A percentile compares a stretch with the other conserved stretches of the same genome.
Evolutionary conservation across 2,888 invertebrate species (phyloP).

Genomic region (Thera obeliscata): DNA sequence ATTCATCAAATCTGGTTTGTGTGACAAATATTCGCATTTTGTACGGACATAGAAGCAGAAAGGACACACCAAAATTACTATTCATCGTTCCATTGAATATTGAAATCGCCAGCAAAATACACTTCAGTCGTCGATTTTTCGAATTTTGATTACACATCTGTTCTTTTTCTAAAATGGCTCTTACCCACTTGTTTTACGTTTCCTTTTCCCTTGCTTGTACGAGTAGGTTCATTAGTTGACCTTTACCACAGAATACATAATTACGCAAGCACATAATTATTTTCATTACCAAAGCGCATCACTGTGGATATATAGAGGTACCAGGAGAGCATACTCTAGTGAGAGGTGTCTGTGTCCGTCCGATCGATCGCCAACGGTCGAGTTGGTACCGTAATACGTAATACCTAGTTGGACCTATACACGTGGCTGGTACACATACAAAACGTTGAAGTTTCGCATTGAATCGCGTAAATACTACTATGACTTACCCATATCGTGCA

Average conservation of each 20-base stretch:
- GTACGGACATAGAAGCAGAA: background rate
- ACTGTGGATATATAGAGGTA: conserved; percentile 79
- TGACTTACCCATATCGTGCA: conserved; percentile 81
- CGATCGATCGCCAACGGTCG: conserved; percentile 3
- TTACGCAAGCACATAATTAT: conserved; percentile 59
- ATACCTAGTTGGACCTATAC: background rate
- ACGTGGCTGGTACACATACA: background rate
- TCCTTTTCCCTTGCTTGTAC: conserved; percentile 25
- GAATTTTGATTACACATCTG: background rate
- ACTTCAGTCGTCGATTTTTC: background rate
- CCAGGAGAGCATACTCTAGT: conserved; percentile 68
- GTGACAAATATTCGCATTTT: background rate
- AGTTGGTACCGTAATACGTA: background rate
- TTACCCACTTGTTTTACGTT: background rate
- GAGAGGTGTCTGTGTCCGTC: conserved; percentile 51
- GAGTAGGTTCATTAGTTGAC: conserved; percentile 35
- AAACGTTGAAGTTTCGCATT: background rate
- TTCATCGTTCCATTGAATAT: background rate
- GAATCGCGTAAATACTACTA: background rate
- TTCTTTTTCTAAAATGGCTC: background rate
- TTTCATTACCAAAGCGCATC: conserved; percentile 74
- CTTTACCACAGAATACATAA: conserved; percentile 35
- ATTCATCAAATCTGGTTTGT: no score
- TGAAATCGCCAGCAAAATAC: background rate
- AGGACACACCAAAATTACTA: background rate